Evolutionary conservation across 2,888 invertebrate genomes (phyloP), one percentile per base, ranked within the genome.

Genomic region (Pediacus dermestoides): DNA sequence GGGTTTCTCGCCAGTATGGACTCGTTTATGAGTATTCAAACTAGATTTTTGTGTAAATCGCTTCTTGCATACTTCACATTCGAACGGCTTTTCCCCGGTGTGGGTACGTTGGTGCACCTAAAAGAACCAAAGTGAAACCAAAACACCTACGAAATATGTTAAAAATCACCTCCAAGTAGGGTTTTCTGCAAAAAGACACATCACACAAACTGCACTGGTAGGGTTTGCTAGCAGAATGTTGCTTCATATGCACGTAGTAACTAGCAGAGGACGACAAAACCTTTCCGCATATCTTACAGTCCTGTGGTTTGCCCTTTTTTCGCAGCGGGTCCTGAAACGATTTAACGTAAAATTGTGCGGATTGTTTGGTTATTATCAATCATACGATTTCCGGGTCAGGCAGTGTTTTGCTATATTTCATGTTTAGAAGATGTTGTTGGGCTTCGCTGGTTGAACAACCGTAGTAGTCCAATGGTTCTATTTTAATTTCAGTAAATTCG

Each of bases 221-320:
- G 44, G 86, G 86, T 66, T 87, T 87, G 65, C 81, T 82, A 55
- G 83, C 81, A 13, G 86, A 86, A 70, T 87, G 86, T 51, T 85
- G 74, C 68, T 86, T 86, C 83, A 86, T 83, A 68, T 87, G 87
- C 56, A 86, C 87, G 64, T 87, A 85, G 65, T 85, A 85, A 50
- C 84, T 85, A 25, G 84, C 83, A 41, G 84, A 80, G 8, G 85
- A 85, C 37, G 85, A 85, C 47, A 86, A 68, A 44, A 85, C 80
- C 73, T 85, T 85, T 39, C 84, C 83, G 66, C 86, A 86, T 42
- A 85, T 77, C 72, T 85, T 84, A 69, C 87, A 87, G 48, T 80
- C 80, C 63, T 86, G 85, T 27, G 83, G 81, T 59, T 83, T 84
- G 21, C 21, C n/a, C n/a, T n/a, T n/a, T n/a, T n/a, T n/a, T n/a